These are phyloP conservation scores for Enteromius fasciolatus DNA, from an alignment of 2,797 vertebrate species.

Conservation along the genomic window DNA sequence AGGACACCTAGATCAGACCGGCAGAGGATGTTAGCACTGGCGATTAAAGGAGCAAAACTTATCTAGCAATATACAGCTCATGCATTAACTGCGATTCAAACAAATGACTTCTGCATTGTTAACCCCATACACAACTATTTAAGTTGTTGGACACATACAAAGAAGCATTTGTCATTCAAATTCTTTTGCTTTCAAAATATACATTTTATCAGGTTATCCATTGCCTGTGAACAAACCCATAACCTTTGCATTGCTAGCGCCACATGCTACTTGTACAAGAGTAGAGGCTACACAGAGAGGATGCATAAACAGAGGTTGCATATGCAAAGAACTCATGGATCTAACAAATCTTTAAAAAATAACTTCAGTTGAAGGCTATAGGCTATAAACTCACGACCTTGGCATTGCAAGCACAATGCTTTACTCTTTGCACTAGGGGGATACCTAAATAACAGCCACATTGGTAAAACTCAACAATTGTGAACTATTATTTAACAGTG, in stretches of 20 bases:
- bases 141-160: neutral
- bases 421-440: neutral
- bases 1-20: neutral
- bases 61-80: neutral
- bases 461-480: neutral
- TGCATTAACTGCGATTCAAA: neutral
- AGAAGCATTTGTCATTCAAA: neutral
- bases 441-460: neutral
- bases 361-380: neutral
- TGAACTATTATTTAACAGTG: conserved; percentile 1
- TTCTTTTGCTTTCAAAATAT: neutral
- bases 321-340: neutral
- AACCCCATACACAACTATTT: neutral
- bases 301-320: neutral
- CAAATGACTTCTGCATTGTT: neutral
- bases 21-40: neutral
- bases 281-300: neutral
- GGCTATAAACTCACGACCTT: neutral
- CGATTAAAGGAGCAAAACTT: neutral
- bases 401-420: neutral
- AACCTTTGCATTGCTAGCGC: neutral
- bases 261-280: neutral
- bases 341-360: neutral
- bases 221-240: neutral
- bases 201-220: neutral